Evolutionary conservation across 2,113 vertebrate species (phyloP).

Genomic region (Cranoglanis bouderius): DNA sequence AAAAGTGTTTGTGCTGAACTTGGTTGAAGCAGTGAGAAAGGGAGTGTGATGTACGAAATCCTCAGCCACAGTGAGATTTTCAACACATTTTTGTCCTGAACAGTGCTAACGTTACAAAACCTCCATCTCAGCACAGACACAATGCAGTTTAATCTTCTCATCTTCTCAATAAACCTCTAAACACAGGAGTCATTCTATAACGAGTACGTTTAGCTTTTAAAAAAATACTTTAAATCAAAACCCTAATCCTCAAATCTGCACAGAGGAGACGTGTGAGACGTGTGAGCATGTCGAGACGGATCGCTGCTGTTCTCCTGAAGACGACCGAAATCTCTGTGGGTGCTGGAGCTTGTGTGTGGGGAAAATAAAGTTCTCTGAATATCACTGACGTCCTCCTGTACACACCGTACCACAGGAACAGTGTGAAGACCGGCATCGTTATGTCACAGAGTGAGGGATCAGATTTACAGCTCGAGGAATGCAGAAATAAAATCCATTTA

Average conservation of each 20-base stretch:
- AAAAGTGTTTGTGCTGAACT: neutral
- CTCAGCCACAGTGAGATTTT: neutral
- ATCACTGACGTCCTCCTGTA: neutral
- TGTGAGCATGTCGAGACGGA: neutral
- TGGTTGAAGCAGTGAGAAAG: neutral
- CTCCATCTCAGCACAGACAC: neutral
- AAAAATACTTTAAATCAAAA: neutral
- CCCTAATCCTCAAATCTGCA: neutral
- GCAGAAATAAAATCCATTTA: constrained; percentile 30
- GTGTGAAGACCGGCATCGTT: neutral
- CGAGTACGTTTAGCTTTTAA: too few species aligned
- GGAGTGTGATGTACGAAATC: neutral
- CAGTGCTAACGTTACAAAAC: too few species aligned
- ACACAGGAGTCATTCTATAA: too few species aligned
- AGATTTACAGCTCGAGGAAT: constrained; percentile 6
- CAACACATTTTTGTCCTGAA: neutral
- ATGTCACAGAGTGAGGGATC: constrained; percentile 37
- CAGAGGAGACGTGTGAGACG: neutral
- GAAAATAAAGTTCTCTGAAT: neutral
- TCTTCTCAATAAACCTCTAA: neutral
- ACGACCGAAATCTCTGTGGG: too few species aligned
- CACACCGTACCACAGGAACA: neutral
- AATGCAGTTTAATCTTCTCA: neutral
- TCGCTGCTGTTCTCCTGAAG: neutral
- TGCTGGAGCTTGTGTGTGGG: neutral